These are phyloP conservation scores for Napeogenes sylphis DNA, from an alignment of 2,888 invertebrate species.

Conservation along the genomic window DNA sequence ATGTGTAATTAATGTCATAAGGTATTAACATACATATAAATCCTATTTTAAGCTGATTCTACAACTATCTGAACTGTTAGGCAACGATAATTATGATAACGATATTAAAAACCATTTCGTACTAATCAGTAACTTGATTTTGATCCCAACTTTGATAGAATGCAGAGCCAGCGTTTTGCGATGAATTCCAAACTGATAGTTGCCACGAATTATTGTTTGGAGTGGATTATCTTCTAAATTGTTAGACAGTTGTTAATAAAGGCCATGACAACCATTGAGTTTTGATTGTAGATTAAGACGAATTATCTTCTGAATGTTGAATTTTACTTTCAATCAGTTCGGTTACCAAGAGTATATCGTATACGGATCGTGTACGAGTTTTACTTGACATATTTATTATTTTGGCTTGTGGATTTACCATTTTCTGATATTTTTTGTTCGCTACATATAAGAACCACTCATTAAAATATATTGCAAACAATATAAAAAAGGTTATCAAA, in stretches of 20 bases:
- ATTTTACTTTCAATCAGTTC: too few species aligned
- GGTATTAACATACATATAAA: too few species aligned
- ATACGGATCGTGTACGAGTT: too few species aligned
- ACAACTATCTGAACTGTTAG: not conserved
- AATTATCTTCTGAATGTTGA: not conserved
- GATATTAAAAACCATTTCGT: slow-evolving; percentile 2
- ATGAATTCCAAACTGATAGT: slow-evolving; percentile 1
- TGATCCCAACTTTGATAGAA: not conserved
- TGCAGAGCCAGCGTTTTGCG: not conserved
- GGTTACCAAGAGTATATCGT: too few species aligned
- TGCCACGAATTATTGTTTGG: not conserved
- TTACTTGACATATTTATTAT: too few species aligned
- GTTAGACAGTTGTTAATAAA: not conserved
- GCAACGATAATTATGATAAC: not conserved
- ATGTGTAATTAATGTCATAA: too few species aligned
- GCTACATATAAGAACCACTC: too few species aligned
- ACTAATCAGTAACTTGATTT: slow-evolving; percentile 5
- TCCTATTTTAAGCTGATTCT: too few species aligned
- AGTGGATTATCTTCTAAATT: slow-evolving; percentile 1
- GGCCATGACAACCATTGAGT: not conserved
- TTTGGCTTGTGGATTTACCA: too few species aligned
- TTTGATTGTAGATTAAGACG: not conserved
- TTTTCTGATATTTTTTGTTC: too few species aligned
- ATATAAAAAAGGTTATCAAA: too few species aligned
- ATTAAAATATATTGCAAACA: too few species aligned